Evolutionary conservation across 2,797 vertebrate genomes (phyloP), one percentile per base, ranked within the genome.

Genomic region (Notamacropus eugenii): DNA sequence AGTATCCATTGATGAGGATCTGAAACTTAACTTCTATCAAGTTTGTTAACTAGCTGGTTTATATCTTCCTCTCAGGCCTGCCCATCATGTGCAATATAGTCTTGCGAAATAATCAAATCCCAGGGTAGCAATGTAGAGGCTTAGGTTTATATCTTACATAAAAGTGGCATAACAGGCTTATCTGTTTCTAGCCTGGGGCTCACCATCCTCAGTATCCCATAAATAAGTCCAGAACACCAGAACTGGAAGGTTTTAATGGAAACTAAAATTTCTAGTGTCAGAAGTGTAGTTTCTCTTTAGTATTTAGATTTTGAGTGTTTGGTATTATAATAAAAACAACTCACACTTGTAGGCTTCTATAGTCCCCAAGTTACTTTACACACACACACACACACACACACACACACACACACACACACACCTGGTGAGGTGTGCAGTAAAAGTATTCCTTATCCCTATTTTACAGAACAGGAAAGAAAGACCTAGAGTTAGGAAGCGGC

Each of bases 141-240:
- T 96, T 93, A 90, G 2, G 95, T 97, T 98, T 98, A 98, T 96
- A 90, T 34, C 96, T 93, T 57, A 92, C 90, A 96, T 97, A 97
- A 98, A 98, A 97, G 34, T 54, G 91, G 92, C 91, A 97, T 96
- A 97, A 96, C 46, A 93, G 91, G 29, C 96, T 93, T 93, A 96
- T 95, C 96, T 87, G 0, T 95, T 98, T 93, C 97, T 95, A 96
- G 50, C 90, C 94, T 31, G 62, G 50, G 74, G 93, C 90, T 96
- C 96, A 95, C n/a, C 94, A 93, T 56, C 94, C 52, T 90, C 55
- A 96, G 93, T 91, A 94, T 55, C 90, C 56, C 95, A 10, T 59
- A 97, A 19, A 95, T 93, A 59, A 92, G 56, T 14, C 12, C 0
- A 0, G 87, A 55, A 50, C 92, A 58, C n/a, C 57, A 22, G 87